Conservation (phyloP, 2,888 invertebrate genomes). For the Siphonodentalium dalli region DNA sequence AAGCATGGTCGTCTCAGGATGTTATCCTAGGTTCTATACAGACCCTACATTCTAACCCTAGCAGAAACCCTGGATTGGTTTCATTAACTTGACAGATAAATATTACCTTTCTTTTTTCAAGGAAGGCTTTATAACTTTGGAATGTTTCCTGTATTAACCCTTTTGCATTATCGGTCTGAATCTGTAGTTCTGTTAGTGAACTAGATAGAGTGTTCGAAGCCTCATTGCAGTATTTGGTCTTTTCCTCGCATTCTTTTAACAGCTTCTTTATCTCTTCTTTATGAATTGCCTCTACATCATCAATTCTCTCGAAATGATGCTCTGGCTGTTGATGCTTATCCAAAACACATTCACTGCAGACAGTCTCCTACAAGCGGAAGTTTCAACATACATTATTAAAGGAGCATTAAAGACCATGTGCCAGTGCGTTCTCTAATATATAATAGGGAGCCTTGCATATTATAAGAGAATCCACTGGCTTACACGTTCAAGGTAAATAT, state of each 20-base stretch:
- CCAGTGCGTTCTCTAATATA: too few relatives aligned
- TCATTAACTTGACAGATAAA: not conserved
- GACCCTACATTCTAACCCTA: not conserved
- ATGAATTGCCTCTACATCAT: constrained; percentile 80
- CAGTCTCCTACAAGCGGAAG: constrained; percentile 73
- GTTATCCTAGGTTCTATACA: too few relatives aligned
- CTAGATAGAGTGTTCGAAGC: constrained; percentile 79
- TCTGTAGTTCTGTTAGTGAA: constrained; percentile 84
- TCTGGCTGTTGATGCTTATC: constrained; percentile 81
- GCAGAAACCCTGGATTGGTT: not conserved
- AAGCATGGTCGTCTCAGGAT: too few relatives aligned
- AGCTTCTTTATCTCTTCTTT: constrained; percentile 79
- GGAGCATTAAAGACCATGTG: too few relatives aligned
- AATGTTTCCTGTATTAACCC: constrained; percentile 73
- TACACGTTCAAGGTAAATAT: too few relatives aligned
- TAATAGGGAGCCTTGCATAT: too few relatives aligned
- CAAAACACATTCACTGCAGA: constrained; percentile 86
- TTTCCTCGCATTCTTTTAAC: constrained; percentile 78
- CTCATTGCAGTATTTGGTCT: constrained; percentile 79
- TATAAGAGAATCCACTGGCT: too few relatives aligned
- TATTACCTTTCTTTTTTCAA: constrained; percentile 74
- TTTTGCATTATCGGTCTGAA: constrained; percentile 85
- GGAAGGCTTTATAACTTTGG: constrained; percentile 73
- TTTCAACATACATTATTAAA: too few relatives aligned
- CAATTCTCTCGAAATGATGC: constrained; percentile 83